Evolutionary conservation across 1,140 invertebrate genomes (phyloP), one percentile per base, ranked within the genome.

Genomic region (Drosophila rufa): DNA sequence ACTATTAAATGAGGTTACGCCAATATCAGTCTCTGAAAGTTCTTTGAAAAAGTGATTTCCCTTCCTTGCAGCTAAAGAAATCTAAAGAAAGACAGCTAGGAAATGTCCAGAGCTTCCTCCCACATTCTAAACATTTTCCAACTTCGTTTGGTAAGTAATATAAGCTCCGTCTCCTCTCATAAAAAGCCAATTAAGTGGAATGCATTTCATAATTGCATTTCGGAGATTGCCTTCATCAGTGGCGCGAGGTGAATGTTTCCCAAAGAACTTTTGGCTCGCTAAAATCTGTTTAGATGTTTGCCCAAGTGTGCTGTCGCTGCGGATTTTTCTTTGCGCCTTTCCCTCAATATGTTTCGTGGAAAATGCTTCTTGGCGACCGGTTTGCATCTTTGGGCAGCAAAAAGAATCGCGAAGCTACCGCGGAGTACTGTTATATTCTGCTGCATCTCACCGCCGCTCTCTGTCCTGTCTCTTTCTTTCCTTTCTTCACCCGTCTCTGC

Each of bases 271-370:
- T 79, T 81, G 67, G 47, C 65, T 48, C 30, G 56, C 57, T 71
- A 75, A 74, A 80, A 40, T 56, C 43, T 69, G 30, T 59, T 45
- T 22, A 4, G 22, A 27, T 38, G 46, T 60, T 71, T 57, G 25
- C 45, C 27, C 22, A 17, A 40, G 62, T 73, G 58, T 61, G 55
- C 46, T 45, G 46, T 43, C 61, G 19, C 53, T 46, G 19, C 40
- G 55, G 43, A 22, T 60, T 48, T 73, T 64, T 59, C 66, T 62
- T 45, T 82, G 81, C 75, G 85, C 85, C 85, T 90, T 90, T 90
- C 85, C 86, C 85, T 90, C 85, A 82, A 90, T 91, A 89, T 79
- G 81, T 90, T 90, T 90, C 85, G 91, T 86, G 86, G 85, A 89
- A 90, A 74, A 91, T 82, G 83, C 89, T 85, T 91, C 85, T 91